Conservation (phyloP, 2,113 vertebrate genomes). For the Neolamprologus longior region DNA sequence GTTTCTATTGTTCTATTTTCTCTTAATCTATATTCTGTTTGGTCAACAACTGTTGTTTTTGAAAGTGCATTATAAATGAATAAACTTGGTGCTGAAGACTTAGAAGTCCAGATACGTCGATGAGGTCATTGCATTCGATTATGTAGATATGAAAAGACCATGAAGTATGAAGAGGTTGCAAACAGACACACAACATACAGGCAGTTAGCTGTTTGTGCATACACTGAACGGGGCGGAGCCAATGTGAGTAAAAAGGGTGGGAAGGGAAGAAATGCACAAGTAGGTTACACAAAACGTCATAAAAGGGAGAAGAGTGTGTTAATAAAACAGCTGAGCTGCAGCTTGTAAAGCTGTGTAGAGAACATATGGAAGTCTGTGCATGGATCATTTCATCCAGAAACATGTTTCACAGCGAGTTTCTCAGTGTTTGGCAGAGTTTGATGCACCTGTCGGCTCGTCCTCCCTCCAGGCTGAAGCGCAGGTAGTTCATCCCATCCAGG, state of each 20-base stretch:
- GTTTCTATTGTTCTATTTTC: neutral
- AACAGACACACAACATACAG: slow-evolving; percentile 1
- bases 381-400: neutral
- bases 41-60: too few relatives aligned
- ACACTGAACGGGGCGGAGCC: neutral
- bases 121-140: slow-evolving; percentile 50
- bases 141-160: slow-evolving; percentile 30
- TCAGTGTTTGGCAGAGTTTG: neutral
- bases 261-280: neutral
- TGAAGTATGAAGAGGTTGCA: slow-evolving; percentile 19
- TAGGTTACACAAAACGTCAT: accelerated
- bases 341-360: too few relatives aligned
- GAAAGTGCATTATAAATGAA: too few relatives aligned
- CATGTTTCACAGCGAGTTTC: neutral
- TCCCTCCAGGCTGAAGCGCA: slow-evolving; percentile 90
- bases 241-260: neutral
- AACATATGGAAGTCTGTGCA: neutral
- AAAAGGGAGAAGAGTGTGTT: neutral
- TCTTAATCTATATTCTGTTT: neutral
- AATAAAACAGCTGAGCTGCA: neutral
- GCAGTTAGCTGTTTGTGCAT: neutral
- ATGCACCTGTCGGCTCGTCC: slow-evolving; percentile 86
- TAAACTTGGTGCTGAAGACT: neutral
- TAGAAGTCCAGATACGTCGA: neutral
- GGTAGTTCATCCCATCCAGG: slow-evolving; percentile 93